Conservation (phyloP, 2,797 vertebrate genomes). For the Fringilla coelebs region DNA sequence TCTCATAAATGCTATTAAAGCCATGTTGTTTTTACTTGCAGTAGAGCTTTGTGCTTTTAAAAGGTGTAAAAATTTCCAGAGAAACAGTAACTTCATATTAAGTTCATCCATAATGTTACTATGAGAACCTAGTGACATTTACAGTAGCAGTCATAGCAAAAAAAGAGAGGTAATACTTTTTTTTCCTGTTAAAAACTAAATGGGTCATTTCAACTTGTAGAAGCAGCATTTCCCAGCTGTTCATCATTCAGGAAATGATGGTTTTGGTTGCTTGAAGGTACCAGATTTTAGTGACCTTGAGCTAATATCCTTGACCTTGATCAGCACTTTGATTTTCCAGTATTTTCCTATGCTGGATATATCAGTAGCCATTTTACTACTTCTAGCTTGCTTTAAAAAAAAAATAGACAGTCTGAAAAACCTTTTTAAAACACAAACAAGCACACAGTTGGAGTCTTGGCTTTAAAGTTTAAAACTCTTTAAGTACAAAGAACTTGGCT, state of each 20-base stretch:
- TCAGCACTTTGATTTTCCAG: neutral
- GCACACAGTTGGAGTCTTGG: neutral
- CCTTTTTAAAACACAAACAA: neutral
- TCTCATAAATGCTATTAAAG: neutral
- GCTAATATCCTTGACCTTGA: neutral
- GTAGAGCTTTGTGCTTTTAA: neutral
- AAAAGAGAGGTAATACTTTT: neutral
- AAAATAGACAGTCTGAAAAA: neutral
- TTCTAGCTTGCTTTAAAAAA: neutral
- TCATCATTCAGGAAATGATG: neutral
- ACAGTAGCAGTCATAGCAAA: neutral
- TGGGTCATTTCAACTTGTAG: neutral
- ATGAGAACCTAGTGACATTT: neutral
- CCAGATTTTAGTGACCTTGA: neutral
- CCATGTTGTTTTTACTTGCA: neutral
- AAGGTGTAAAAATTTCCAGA: neutral
- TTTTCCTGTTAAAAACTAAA: neutral
- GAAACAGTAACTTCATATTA: neutral
- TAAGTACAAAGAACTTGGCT: neutral
- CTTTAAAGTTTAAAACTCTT: neutral
- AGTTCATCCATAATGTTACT: neutral
- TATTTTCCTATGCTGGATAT: accelerated
- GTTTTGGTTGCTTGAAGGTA: neutral
- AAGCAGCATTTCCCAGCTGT: neutral
- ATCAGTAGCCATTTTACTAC: neutral